Evolutionary conservation across 1,140 invertebrate genomes (phyloP).

Genomic region (Eurosta solidaginis): DNA sequence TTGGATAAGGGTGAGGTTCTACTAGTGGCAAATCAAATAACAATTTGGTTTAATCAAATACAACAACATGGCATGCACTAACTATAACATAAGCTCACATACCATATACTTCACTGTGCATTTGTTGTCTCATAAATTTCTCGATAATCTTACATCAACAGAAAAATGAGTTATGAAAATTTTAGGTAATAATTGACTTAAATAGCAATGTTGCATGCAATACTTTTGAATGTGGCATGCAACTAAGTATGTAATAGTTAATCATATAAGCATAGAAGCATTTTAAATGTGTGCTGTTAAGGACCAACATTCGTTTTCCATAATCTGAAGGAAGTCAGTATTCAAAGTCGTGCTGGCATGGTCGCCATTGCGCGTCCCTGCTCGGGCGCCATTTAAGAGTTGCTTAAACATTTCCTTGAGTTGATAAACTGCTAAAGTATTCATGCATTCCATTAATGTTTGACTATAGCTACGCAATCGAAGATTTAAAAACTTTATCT

Average conservation of each 20-base stretch:
- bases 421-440: too few species aligned
- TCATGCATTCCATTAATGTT: too few species aligned
- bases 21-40: constrained; percentile 3
- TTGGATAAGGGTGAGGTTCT: not conserved
- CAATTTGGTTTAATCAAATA: not conserved
- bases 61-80: not conserved
- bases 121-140: constrained; percentile 26
- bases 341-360: too few species aligned
- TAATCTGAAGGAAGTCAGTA: too few species aligned
- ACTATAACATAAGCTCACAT: not conserved
- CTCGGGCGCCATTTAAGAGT: too few species aligned
- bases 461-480: too few species aligned
- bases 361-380: too few species aligned
- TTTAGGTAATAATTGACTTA: not conserved
- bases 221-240: not conserved
- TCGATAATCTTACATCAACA: constrained; percentile 15
- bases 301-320: too few species aligned
- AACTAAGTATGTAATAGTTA: not conserved
- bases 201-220: not conserved
- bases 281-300: too few species aligned
- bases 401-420: too few species aligned
- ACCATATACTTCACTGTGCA: constrained; percentile 10
- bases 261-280: too few species aligned
- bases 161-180: not conserved
- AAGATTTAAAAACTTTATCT: too few species aligned